A percentile compares a stretch with the other conserved stretches of the same genome.
phyloP scores from a whole-genome alignment of 2,797 vertebrate species.

The Eulemur mongoz region DNA sequence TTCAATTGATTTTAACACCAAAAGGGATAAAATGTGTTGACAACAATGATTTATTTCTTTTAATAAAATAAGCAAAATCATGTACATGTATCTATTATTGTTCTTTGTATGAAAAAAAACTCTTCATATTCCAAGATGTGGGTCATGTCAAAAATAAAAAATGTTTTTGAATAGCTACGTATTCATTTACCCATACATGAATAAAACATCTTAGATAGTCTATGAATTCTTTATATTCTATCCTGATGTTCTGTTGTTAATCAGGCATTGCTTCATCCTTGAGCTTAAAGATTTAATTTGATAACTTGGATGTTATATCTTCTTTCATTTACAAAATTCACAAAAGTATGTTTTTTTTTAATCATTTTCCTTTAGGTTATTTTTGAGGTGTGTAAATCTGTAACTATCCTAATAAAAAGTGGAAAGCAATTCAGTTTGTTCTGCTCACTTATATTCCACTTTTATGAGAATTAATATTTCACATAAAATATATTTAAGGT shows the following conservation, averaged over 20 bases:
- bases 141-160: slow-evolving; percentile 47
- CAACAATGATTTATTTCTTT: background rate
- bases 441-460: background rate
- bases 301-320: slow-evolving; percentile 29
- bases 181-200: slow-evolving; percentile 50
- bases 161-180: slow-evolving; percentile 2
- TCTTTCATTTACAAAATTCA: slow-evolving; percentile 8
- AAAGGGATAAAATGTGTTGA: background rate
- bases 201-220: slow-evolving; percentile 41
- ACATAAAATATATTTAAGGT: background rate
- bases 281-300: slow-evolving; percentile 46
- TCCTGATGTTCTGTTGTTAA: background rate
- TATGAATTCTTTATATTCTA: slow-evolving; percentile 37
- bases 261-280: slow-evolving; percentile 1
- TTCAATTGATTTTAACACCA: background rate
- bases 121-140: background rate
- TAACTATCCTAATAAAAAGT: background rate
- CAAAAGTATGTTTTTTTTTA: background rate
- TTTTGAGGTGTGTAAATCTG: background rate
- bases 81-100: background rate
- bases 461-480: slow-evolving; percentile 6
- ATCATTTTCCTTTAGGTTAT: background rate
- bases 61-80: background rate
- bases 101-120: background rate
- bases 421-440: background rate